Base-by-base conservation (phyloP, 2,113 vertebrate genomes). In the Marcusenius ussheri region DNA sequence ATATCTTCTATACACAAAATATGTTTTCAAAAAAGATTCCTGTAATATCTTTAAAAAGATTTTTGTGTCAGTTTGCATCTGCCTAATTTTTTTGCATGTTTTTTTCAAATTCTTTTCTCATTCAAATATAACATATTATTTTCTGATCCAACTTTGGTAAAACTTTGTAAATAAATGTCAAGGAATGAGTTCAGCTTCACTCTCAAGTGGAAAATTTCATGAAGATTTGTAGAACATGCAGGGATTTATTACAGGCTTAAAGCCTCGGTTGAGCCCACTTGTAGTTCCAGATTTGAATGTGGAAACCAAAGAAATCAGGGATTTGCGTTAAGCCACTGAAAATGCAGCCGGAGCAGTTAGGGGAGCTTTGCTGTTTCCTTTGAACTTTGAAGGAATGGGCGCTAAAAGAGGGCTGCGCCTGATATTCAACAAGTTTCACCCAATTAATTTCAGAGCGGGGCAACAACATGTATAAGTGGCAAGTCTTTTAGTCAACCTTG, bases 331-430 rank as follows among this genome's bases (percentile, higher is more conserved):
- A 50, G 49, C 88, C 42, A 8, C 46, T 39, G 3, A 42, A 80
- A 80, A 39, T 6, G 13, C 58, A 10, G n/a, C 58, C 3, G 0
- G n/a, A 27, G n/a, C 6, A 80, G 83, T 3, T 47, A 84, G 0
- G 13, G n/a, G 21, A 31, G 11, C 17, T 53, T 47, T 35, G 31
- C 53, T 10, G 42, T n/a, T 51, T 49, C 47, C 80, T 89, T 86
- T 90, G 90, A 90, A 90, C n/a, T 89, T 21, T 42, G 88, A 58
- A 56, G n/a, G 66, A 13, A 49, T 21, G 50, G n/a, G 27, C 50
- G 46, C 51, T 83, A 46, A 51, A 66, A 39, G 51, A 58, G 51
- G 45, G 84, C 87, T 51, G 45, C 1, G 46, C 9, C 74, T 90
- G 91, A 90, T 77, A 47, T 3, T 50, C 50, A 53, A 39, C 89